These are phyloP conservation scores for Atherix ibis DNA, from an alignment of 2,888 invertebrate species.

Conservation along the genomic window DNA sequence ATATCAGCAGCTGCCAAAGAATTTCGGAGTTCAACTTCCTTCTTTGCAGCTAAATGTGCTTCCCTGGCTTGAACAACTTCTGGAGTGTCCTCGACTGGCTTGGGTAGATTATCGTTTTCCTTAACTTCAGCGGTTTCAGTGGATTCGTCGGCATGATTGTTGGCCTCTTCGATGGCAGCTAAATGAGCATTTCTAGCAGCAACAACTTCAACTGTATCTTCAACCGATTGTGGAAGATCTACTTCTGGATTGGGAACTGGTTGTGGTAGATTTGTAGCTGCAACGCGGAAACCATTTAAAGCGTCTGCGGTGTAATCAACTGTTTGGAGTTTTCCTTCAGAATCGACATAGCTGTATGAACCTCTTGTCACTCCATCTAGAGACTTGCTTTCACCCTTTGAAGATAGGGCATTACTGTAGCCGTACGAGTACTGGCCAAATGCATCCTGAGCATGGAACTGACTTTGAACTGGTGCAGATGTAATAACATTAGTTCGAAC, in stretches of 20 bases:
- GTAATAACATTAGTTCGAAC: too few species aligned
- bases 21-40: constrained; percentile 8
- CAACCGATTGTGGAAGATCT: constrained; percentile 14
- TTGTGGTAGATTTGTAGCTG: constrained; percentile 37
- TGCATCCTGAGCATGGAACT: constrained; percentile 39
- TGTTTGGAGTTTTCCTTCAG: constrained; percentile 35
- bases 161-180: constrained; percentile 20
- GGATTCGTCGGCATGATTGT: too few species aligned
- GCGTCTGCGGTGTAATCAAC: constrained; percentile 37
- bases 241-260: constrained; percentile 8
- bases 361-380: constrained; percentile 38
- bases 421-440: constrained; percentile 40
- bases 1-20: too few species aligned
- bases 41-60: constrained; percentile 9
- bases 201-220: constrained; percentile 20
- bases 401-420: constrained; percentile 36
- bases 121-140: too few species aligned
- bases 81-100: constrained; percentile 21
- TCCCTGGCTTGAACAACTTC: constrained; percentile 14
- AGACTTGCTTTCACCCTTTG: constrained; percentile 36
- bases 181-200: constrained; percentile 21
- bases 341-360: constrained; percentile 38
- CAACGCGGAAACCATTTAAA: constrained; percentile 37
- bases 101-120: constrained; percentile 11
- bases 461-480: constrained; percentile 16